A percentile compares a stretch with the other conserved stretches of the same genome.
Conservation (phyloP, 1,140 invertebrate genomes). For the Phocides pigmalion region DNA sequence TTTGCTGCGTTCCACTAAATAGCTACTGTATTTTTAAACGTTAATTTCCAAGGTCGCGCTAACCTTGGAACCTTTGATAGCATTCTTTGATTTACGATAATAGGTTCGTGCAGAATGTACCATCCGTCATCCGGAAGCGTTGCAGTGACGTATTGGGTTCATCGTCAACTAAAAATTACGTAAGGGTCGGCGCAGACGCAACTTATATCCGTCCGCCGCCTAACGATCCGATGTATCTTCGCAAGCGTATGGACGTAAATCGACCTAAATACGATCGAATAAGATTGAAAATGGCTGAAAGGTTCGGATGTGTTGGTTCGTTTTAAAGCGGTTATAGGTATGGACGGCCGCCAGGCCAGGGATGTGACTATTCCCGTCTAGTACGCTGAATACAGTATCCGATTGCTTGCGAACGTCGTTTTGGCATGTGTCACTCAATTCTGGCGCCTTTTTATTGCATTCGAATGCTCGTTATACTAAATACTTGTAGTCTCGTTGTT, state of each 20-base stretch:
- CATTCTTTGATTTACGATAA: constrained; percentile 50
- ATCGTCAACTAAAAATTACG: constrained; percentile 74
- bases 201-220: constrained; percentile 65
- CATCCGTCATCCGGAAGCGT: constrained; percentile 73
- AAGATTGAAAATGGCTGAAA: constrained; percentile 59
- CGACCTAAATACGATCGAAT: constrained; percentile 49
- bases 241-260: constrained; percentile 34
- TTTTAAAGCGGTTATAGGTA: constrained; percentile 48
- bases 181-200: constrained; percentile 70
- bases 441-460: constrained; percentile 46
- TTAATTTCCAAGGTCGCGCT: constrained; percentile 39
- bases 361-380: constrained; percentile 80
- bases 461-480: constrained; percentile 3
- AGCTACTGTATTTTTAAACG: constrained; percentile 15
- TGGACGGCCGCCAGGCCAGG: constrained; percentile 79
- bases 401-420: constrained; percentile 56
- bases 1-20: constrained; percentile 16
- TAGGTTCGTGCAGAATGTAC: constrained; percentile 48
- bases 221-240: constrained; percentile 41
- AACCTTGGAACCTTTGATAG: constrained; percentile 57
- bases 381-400: constrained; percentile 64
- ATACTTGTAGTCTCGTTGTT: constrained; percentile 24
- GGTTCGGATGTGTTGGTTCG: constrained; percentile 48
- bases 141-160: constrained; percentile 74
- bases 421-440: constrained; percentile 61